phyloP scores from a whole-genome alignment of 2,888 invertebrate genomes.

The Altica lythri region DNA sequence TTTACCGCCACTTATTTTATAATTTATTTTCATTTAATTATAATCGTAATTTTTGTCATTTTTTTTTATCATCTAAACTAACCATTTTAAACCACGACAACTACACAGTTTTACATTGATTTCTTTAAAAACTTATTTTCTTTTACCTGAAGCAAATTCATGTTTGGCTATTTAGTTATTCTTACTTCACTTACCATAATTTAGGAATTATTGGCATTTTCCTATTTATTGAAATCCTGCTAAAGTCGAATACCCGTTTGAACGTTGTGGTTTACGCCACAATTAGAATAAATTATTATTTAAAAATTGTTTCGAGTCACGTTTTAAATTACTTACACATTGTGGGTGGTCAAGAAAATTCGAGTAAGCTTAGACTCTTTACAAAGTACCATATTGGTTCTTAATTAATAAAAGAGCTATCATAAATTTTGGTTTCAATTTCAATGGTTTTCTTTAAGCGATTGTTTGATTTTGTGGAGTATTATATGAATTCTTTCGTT shows the following conservation, averaged over 20 bases:
- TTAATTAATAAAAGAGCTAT: conserved; percentile 8
- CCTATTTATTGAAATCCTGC: conserved; percentile 3
- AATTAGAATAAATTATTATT: conserved; percentile 17
- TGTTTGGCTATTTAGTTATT: too few relatives aligned
- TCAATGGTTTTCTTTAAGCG: background rate
- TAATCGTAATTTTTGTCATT: too few relatives aligned
- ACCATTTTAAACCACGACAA: background rate
- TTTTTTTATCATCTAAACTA: too few relatives aligned
- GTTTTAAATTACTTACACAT: conserved; percentile 17
- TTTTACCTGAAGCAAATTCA: too few relatives aligned
- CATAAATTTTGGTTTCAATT: conserved; percentile 10
- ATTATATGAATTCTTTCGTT: too few relatives aligned
- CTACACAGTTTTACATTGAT: background rate
- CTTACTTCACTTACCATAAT: conserved; percentile 2
- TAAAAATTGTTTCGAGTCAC: conserved; percentile 16
- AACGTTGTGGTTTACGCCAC: conserved; percentile 14
- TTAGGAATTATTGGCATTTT: conserved; percentile 6
- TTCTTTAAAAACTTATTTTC: background rate
- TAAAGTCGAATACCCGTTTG: background rate
- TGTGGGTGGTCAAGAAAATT: conserved; percentile 17
- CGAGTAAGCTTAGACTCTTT: conserved; percentile 6
- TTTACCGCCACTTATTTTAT: too few relatives aligned
- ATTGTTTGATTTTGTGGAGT: too few relatives aligned
- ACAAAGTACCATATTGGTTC: conserved; percentile 6
- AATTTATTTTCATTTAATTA: too few relatives aligned